Evolutionary conservation across 2,888 invertebrate genomes (phyloP).

Genomic region (Drosophila nigricruria): DNA sequence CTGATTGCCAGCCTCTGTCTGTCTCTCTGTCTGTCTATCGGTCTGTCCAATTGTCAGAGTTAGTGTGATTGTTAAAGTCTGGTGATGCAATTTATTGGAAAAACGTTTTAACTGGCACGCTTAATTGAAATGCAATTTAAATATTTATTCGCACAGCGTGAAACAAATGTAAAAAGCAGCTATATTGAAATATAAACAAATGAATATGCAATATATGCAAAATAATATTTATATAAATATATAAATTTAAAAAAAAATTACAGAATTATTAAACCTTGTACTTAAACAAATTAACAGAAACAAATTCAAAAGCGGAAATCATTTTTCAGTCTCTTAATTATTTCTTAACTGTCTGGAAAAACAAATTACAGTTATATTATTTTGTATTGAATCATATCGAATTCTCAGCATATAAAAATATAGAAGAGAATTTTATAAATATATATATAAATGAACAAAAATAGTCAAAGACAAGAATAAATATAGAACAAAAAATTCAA

Average conservation of each 20-base stretch:
- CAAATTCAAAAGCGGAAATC: conserved; percentile 2
- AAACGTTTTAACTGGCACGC: conserved; percentile 53
- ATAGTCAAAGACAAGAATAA: too few relatives aligned
- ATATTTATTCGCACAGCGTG: conserved; percentile 36
- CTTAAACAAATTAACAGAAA: background rate
- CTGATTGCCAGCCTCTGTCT: conserved; percentile 38
- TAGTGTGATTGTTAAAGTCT: conserved; percentile 41
- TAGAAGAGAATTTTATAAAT: too few relatives aligned
- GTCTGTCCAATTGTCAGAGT: conserved; percentile 15
- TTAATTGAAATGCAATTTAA: conserved; percentile 38
- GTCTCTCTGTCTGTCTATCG: background rate
- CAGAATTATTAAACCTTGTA: background rate
- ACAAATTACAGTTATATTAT: background rate
- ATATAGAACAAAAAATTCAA: too few relatives aligned
- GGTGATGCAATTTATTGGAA: conserved; percentile 76
- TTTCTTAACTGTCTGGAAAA: background rate
- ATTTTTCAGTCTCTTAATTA: background rate
- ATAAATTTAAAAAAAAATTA: background rate
- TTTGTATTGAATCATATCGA: background rate
- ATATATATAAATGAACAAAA: background rate
- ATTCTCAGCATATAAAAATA: background rate
- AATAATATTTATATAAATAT: background rate
- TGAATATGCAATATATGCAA: conserved; percentile 14
- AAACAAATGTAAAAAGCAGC: conserved; percentile 6
- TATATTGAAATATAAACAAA: background rate